Evolutionary conservation across 1,140 invertebrate species (phyloP).

Genomic region (Drosophila teissieri): DNA sequence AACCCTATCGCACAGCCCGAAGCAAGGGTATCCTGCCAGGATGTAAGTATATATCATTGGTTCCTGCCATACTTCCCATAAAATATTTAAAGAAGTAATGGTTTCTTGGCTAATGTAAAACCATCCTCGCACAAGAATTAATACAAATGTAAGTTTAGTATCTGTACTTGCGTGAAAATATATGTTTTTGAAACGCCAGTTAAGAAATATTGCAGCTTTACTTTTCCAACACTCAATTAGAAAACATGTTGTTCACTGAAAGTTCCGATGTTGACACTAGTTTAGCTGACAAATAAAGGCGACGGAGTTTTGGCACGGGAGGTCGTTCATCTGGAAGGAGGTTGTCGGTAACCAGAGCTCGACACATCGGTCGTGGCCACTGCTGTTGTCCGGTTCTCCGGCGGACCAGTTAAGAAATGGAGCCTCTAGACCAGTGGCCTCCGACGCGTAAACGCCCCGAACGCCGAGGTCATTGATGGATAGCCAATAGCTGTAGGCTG

Average conservation of each 20-base stretch:
- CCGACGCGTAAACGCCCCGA: constrained; percentile 28
- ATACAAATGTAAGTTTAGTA: too few species aligned
- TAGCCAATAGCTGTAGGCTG: constrained; percentile 39
- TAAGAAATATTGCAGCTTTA: too few species aligned
- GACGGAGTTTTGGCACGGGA: constrained; percentile 13
- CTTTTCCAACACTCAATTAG: neutral
- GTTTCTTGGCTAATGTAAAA: too few species aligned
- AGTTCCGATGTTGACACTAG: neutral
- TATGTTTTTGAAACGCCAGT: too few species aligned
- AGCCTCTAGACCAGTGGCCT: constrained; percentile 29
- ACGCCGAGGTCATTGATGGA: constrained; percentile 47
- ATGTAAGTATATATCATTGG: constrained; percentile 88
- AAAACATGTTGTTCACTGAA: neutral
- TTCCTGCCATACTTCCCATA: too few species aligned
- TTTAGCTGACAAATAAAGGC: constrained; percentile 32
- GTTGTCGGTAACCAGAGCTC: constrained; percentile 30
- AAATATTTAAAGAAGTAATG: too few species aligned
- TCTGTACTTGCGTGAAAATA: too few species aligned
- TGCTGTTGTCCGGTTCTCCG: constrained; percentile 45
- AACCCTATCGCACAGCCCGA: constrained; percentile 91
- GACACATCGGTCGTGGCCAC: constrained; percentile 39
- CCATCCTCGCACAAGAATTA: too few species aligned
- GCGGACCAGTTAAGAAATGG: constrained; percentile 33
- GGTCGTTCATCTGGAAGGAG: constrained; percentile 44
- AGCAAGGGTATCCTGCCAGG: constrained; percentile 92